phyloP scores from a whole-genome alignment of 1,140 invertebrate species.

The Drosophila funebris region DNA sequence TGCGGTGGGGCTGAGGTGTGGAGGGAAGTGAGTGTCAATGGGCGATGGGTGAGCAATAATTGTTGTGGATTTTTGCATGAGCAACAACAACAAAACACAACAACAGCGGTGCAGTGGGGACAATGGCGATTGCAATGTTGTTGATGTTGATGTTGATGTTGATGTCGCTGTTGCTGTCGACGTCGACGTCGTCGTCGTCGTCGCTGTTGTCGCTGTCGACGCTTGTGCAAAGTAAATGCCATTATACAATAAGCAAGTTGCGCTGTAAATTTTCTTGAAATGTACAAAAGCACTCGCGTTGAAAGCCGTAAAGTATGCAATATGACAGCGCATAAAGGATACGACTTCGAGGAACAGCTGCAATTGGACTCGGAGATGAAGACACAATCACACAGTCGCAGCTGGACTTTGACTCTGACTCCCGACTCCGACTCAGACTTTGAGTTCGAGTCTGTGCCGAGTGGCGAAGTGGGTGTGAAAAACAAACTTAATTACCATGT shows the following conservation, averaged over 20 bases:
- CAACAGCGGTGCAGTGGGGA: not conserved
- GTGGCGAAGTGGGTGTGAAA: slow-evolving; percentile 11
- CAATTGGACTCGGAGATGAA: not conserved
- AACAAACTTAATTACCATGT: slow-evolving; percentile 55
- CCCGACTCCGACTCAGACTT: not conserved
- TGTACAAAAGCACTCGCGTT: slow-evolving; percentile 76
- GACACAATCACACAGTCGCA: not conserved
- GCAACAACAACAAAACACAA: not conserved
- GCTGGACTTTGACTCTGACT: not conserved
- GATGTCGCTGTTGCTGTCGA: not conserved
- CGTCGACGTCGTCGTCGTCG: not conserved
- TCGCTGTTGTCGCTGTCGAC: slow-evolving; percentile 4
- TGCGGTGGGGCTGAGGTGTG: not conserved
- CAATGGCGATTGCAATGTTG: slow-evolving; percentile 7
- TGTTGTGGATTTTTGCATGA: slow-evolving; percentile 44
- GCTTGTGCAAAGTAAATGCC: slow-evolving; percentile 75
- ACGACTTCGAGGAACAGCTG: slow-evolving; percentile 17
- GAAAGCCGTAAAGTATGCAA: slow-evolving; percentile 76
- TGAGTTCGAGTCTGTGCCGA: not conserved
- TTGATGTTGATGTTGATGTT: not conserved
- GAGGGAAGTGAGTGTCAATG: slow-evolving; percentile 7
- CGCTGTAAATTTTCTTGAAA: slow-evolving; percentile 74
- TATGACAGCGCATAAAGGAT: slow-evolving; percentile 74
- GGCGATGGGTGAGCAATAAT: slow-evolving; percentile 57
- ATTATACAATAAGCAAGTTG: slow-evolving; percentile 74